These are phyloP conservation scores for Dermochelys coriacea DNA, from an alignment of 2,797 vertebrate genomes.

Conservation along the genomic window DNA sequence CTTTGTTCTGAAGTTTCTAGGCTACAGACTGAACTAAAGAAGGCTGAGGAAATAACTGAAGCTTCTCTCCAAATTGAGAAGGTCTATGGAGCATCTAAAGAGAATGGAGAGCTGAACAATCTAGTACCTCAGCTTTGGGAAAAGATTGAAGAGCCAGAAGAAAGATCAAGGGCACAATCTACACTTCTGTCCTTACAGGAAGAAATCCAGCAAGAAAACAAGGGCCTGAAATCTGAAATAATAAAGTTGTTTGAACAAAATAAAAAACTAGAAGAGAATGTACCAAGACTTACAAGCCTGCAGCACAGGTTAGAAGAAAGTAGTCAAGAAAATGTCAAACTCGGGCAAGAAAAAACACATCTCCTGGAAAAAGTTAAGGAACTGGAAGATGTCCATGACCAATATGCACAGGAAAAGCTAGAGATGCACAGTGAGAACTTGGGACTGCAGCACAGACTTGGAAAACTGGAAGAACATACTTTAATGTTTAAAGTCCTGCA, in stretches of 20 bases:
- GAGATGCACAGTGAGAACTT: neutral
- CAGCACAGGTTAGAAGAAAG: conserved; percentile 69
- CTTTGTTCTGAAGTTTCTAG: conserved; percentile 57
- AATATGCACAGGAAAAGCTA: fast-evolving
- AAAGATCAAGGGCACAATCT: conserved; percentile 59
- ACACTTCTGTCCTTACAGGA: conserved; percentile 69
- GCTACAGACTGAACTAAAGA: conserved; percentile 68
- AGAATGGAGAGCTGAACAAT: conserved; percentile 80
- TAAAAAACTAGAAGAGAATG: conserved; percentile 66
- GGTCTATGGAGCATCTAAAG: conserved; percentile 47
- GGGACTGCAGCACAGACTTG: neutral
- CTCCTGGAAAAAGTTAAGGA: conserved; percentile 3
- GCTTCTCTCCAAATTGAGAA: conserved; percentile 65
- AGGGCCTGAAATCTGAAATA: conserved; percentile 75
- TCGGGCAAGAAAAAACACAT: neutral
- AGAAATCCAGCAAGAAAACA: conserved; percentile 77
- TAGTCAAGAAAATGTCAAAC: conserved; percentile 59
- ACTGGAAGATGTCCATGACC: neutral
- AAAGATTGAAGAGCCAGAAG: conserved; percentile 77
- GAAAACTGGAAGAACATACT: neutral
- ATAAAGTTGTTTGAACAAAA: conserved; percentile 69
- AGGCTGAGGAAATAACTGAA: conserved; percentile 61
- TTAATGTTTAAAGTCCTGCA: fast-evolving
- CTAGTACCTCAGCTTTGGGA: conserved; percentile 83
- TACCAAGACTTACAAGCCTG: conserved; percentile 50